Evolutionary conservation across 2,113 vertebrate genomes (phyloP).

Genomic region (Trichomycterus rosablanca): DNA sequence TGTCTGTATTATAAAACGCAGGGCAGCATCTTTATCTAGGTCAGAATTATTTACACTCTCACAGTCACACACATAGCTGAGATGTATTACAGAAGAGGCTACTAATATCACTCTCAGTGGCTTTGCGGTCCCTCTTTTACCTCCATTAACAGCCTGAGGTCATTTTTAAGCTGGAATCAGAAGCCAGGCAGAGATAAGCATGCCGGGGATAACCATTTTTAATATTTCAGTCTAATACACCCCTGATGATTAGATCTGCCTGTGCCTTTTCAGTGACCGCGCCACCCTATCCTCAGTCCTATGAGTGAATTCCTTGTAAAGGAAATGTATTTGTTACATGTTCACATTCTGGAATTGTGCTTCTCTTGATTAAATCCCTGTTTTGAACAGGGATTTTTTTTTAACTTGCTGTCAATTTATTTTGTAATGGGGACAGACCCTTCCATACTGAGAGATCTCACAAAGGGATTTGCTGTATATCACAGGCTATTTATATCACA

Average conservation of each 20-base stretch:
- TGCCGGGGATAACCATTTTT: not conserved
- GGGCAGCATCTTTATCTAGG: no score
- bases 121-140: conserved; percentile 43
- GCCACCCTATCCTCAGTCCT: conserved; percentile 25
- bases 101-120: conserved; percentile 37
- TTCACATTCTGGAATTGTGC: not conserved
- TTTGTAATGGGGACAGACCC: no score
- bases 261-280: conserved; percentile 5
- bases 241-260: conserved; percentile 15
- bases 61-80: conserved; percentile 10
- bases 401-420: no score
- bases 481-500: no score
- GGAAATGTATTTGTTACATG: no score
- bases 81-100: conserved; percentile 37
- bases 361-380: no score
- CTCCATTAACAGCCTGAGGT: not conserved
- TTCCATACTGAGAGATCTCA: no score
- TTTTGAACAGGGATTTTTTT: no score
- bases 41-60: no score
- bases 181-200: not conserved
- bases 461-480: no score
- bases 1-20: no score
- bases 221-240: conserved; percentile 14
- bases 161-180: conserved; percentile 7
- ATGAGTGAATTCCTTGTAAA: no score